These are phyloP conservation scores for Melanotaenia nigrans DNA, from an alignment of 2,797 vertebrate genomes.

Conservation along the genomic window DNA sequence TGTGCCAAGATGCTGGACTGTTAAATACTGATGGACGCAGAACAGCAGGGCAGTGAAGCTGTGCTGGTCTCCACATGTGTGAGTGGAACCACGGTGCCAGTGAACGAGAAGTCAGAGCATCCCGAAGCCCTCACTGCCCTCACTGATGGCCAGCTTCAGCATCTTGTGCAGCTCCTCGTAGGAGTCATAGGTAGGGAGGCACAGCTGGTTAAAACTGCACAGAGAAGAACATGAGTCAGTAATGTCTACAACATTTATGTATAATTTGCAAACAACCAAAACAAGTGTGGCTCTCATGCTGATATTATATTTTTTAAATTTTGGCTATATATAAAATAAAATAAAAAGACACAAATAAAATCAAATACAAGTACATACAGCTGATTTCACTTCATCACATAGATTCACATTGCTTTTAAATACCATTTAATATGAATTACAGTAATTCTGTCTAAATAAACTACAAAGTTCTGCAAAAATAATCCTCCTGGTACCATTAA, in stretches of 20 bases:
- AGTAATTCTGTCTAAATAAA: neutral
- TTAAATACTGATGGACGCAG: slow-evolving; percentile 35
- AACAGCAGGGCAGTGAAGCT: slow-evolving; percentile 17
- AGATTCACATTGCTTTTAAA: slow-evolving; percentile 2
- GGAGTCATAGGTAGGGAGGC: slow-evolving; percentile 98
- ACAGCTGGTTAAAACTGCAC: slow-evolving; percentile 98
- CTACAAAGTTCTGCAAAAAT: slow-evolving; percentile 2
- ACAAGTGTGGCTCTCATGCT: neutral
- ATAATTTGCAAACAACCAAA: neutral
- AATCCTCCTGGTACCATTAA: neutral
- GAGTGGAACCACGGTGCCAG: slow-evolving; percentile 37
- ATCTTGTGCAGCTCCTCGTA: slow-evolving; percentile 99
- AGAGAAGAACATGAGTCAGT: slow-evolving; percentile 1
- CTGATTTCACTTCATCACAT: neutral
- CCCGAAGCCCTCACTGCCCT: slow-evolving; percentile 98
- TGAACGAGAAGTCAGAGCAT: slow-evolving; percentile 88
- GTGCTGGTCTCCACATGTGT: slow-evolving; percentile 29
- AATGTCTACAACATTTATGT: neutral
- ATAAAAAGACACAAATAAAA: neutral
- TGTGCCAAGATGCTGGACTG: slow-evolving; percentile 28
- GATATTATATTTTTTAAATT: neutral
- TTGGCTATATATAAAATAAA: neutral
- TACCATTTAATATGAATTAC: slow-evolving; percentile 21
- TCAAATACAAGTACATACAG: neutral
- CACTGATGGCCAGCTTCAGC: slow-evolving; percentile 98